phyloP scores from a whole-genome alignment of 2,113 vertebrate species.

The Salvelinus sp. region DNA sequence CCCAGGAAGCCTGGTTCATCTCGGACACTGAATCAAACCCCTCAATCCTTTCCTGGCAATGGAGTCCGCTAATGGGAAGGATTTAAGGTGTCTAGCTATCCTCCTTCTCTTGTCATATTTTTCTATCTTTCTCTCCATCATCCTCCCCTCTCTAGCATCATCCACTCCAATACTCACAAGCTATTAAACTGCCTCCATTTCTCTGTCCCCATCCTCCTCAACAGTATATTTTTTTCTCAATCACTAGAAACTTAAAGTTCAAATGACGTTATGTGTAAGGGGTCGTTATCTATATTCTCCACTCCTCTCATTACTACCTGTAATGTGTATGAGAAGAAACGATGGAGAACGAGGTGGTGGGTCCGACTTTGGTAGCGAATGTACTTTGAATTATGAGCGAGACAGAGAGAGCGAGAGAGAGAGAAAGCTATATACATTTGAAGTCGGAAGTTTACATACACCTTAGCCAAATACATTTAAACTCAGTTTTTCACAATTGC shows the following conservation, averaged over 20 bases:
- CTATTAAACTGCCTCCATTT: background rate
- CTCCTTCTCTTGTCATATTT: constrained; percentile 11
- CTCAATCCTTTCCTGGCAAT: constrained; percentile 53
- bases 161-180: background rate
- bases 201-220: background rate
- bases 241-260: too few species aligned
- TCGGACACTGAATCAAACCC: constrained; percentile 57
- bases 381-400: background rate
- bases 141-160: background rate
- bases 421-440: background rate
- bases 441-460: too few species aligned
- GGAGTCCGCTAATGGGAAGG: constrained; percentile 62
- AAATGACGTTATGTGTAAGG: too few species aligned
- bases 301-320: too few species aligned
- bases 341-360: too few species aligned
- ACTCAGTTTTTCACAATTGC: too few species aligned
- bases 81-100: constrained; percentile 55
- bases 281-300: too few species aligned
- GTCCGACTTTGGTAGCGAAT: too few species aligned
- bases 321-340: too few species aligned
- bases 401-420: constrained; percentile 38
- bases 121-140: constrained; percentile 16
- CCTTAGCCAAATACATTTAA: too few species aligned
- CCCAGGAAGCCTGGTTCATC: constrained; percentile 67
- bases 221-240: too few species aligned